Base-by-base conservation (phyloP, 2,797 vertebrate genomes). In the Coccyzus lansbergi region DNA sequence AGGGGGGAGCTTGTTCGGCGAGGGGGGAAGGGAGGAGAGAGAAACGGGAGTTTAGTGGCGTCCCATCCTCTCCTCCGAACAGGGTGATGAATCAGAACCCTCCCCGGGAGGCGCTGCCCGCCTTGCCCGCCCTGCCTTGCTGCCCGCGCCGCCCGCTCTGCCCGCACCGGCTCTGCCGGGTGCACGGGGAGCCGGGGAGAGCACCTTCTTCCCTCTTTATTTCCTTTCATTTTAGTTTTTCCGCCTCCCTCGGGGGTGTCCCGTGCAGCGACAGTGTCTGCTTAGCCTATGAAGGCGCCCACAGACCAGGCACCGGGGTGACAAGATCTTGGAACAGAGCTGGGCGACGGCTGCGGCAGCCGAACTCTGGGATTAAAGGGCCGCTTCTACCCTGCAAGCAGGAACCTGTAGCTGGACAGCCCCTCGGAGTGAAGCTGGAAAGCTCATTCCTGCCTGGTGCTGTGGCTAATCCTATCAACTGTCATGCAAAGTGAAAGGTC, bases 11-110 rank as follows among this genome's bases (percentile, higher is more conserved):
- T 91, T 86, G 78, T 63, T 40, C n/a, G 85, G 82, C 26, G 74
- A 80, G 26, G 81, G 58, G 84, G 55, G 76, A 88, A 91, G 92
- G 90, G 93, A 83, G 95, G 95, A 80, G 93, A 56, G 86, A 90
- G 77, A 44, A 90, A 93, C 76, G 93, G 64, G 94, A 86, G 74
- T 94, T 90, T 25, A 79, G 83, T 70, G 20, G 91, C 94, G 38
- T 93, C 86, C 62, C 93, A 91, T 83, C 76, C 46, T 79, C 15
- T 91, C 58, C 34, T 48, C 33, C 51, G 56, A 49, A 59, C 60
- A 33, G 10, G 84, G 68, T 70, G 93, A 90, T 59, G 59, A 92
- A 81, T 93, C 59, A 59, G 63, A 94, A 89, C 29, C n/a, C 71
- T 51, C 85, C 84, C 65, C 18, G 58, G 90, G 94, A 70, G 71